Evolutionary conservation across 1,140 invertebrate species (phyloP).

Genomic region (Caerostris darwini): DNA sequence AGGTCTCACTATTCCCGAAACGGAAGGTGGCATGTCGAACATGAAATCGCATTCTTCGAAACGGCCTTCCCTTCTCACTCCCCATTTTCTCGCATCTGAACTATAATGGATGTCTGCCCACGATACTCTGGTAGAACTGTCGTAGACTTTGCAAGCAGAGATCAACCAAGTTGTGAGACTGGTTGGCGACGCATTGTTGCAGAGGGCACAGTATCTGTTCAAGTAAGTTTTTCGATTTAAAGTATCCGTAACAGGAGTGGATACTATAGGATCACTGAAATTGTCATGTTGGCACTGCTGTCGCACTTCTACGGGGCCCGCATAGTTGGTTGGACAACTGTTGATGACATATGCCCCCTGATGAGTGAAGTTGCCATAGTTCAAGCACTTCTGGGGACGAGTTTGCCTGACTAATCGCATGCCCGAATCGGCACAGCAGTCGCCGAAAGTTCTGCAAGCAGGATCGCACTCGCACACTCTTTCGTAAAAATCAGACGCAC

Average conservation of each 20-base stretch:
- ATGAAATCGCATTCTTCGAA: conserved; percentile 34
- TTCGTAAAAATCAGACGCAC: not conserved
- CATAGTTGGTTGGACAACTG: not conserved
- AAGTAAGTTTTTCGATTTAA: conserved; percentile 83
- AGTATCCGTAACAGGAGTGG: conserved; percentile 82
- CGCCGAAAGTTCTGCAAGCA: not conserved
- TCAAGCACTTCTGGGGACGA: not conserved
- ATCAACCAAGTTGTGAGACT: not conserved
- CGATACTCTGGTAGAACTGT: not conserved
- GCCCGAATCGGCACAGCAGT: conserved; percentile 50
- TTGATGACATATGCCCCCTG: conserved; percentile 23
- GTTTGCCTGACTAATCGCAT: no score
- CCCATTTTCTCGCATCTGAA: conserved; percentile 18
- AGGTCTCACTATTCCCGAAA: not conserved
- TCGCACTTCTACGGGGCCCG: not conserved
- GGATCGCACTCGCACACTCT: conserved; percentile 63
- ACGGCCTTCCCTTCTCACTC: not conserved
- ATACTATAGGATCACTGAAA: conserved; percentile 81
- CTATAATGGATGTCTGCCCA: not conserved
- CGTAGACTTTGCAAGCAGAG: not conserved
- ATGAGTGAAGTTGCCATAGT: not conserved
- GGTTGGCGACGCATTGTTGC: conserved; percentile 80
- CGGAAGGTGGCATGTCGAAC: not conserved
- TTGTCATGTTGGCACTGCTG: not conserved
- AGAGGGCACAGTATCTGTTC: conserved; percentile 85